phyloP scores from a whole-genome alignment of 2,113 vertebrate genomes.

The Corythornis vintsioides region DNA sequence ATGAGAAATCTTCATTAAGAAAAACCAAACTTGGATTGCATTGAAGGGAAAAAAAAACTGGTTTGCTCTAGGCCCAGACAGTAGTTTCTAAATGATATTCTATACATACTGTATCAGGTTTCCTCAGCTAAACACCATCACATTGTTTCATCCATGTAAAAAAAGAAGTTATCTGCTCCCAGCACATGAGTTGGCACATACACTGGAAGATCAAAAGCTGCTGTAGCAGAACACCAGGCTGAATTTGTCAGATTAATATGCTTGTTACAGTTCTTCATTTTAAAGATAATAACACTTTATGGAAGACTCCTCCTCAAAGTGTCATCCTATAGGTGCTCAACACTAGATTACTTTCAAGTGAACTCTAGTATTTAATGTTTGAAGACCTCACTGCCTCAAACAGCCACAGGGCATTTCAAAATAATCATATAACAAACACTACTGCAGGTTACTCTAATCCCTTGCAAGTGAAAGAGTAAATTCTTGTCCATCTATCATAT shows the following conservation, averaged over 20 bases:
- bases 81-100: neutral
- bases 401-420: constrained; percentile 61
- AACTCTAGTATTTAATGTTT: constrained; percentile 46
- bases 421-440: constrained; percentile 64
- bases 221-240: neutral
- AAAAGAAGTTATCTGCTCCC: constrained; percentile 6
- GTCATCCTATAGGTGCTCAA: neutral
- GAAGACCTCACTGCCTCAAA: constrained; percentile 53
- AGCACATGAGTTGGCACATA: neutral
- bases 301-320: neutral
- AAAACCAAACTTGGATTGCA: neutral
- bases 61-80: neutral
- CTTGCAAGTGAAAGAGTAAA: constrained; percentile 41
- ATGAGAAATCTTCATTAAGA: constrained; percentile 15
- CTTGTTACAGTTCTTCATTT: constrained; percentile 1
- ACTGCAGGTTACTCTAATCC: constrained; percentile 66
- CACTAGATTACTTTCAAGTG: neutral
- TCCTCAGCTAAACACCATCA: neutral
- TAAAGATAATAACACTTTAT: neutral
- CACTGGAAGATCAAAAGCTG: neutral
- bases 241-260: neutral
- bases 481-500: constrained; percentile 46
- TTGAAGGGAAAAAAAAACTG: neutral
- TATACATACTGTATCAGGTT: neutral
- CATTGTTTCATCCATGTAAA: neutral